phyloP scores from a whole-genome alignment of 2,797 vertebrate species.

The Heterohyrax brucei region DNA sequence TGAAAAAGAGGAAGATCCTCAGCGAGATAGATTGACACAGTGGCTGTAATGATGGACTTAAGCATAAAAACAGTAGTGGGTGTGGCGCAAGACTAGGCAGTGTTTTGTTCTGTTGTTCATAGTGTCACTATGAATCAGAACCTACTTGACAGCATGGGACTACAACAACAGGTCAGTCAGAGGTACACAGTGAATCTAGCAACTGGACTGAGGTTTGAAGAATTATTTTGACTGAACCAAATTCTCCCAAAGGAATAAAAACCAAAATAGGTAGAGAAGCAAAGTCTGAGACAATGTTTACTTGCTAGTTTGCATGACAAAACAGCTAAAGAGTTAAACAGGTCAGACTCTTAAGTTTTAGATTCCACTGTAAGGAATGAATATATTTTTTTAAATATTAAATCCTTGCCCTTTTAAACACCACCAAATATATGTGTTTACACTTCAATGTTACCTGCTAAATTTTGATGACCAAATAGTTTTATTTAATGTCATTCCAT shows the following conservation, averaged over 20 bases:
- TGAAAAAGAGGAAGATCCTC: too few relatives aligned
- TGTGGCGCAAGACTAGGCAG: too few relatives aligned
- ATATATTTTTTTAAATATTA: background rate
- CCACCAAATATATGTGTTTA: background rate
- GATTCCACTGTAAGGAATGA: background rate
- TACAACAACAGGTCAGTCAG: too few relatives aligned
- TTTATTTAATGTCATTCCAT: constrained; percentile 49
- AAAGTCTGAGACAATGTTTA: background rate
- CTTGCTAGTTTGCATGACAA: background rate
- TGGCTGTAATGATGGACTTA: too few relatives aligned
- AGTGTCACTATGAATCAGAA: too few relatives aligned
- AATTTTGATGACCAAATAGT: background rate
- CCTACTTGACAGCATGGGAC: too few relatives aligned
- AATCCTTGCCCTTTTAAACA: background rate
- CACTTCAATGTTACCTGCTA: background rate
- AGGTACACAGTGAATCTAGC: background rate
- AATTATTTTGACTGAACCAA: background rate
- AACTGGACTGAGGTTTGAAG: background rate
- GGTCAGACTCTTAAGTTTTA: background rate
- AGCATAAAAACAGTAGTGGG: too few relatives aligned
- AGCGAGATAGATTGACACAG: too few relatives aligned
- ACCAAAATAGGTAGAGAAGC: constrained; percentile 20
- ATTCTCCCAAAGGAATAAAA: constrained; percentile 10
- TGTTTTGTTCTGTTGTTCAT: too few relatives aligned
- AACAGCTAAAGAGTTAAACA: background rate